Evolutionary conservation across 2,888 invertebrate genomes (phyloP).

Genomic region (Myopa testacea): DNA sequence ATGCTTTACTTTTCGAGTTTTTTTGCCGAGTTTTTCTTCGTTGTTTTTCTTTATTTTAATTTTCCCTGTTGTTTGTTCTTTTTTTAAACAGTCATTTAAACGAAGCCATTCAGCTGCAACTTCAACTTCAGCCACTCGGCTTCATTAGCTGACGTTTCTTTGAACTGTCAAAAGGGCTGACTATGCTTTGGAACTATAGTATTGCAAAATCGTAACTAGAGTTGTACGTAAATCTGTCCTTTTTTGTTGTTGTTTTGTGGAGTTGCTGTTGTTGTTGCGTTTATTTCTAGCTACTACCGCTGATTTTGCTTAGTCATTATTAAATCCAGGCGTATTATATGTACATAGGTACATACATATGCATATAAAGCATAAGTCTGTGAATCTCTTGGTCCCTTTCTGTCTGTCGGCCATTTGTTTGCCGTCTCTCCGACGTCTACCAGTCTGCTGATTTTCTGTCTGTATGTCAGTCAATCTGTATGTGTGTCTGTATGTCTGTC

Average conservation of each 20-base stretch:
- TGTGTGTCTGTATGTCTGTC: not conserved
- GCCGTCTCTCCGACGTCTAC: too few species aligned
- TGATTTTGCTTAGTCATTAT: too few species aligned
- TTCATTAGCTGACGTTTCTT: constrained; percentile 30
- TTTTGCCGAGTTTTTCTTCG: not conserved
- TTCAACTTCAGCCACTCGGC: constrained; percentile 15
- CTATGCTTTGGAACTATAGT: constrained; percentile 11
- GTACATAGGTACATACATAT: too few species aligned
- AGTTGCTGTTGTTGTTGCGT: too few species aligned
- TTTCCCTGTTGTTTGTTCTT: not conserved
- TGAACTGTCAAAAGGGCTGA: constrained; percentile 37
- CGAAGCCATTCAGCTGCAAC: constrained; percentile 9
- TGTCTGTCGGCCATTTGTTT: too few species aligned
- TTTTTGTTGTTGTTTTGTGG: too few species aligned
- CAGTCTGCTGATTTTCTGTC: not conserved
- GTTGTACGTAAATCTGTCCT: not conserved
- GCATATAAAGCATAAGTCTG: too few species aligned
- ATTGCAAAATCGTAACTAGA: constrained; percentile 4
- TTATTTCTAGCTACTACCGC: too few species aligned
- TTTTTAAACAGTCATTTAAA: not conserved
- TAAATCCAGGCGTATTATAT: too few species aligned
- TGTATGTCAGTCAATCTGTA: not conserved
- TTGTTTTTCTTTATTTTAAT: not conserved
- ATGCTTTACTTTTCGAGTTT: not conserved
- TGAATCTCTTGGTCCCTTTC: too few species aligned